Base-by-base conservation (phyloP, 2,113 vertebrate genomes). In the Pao palembangensis region DNA sequence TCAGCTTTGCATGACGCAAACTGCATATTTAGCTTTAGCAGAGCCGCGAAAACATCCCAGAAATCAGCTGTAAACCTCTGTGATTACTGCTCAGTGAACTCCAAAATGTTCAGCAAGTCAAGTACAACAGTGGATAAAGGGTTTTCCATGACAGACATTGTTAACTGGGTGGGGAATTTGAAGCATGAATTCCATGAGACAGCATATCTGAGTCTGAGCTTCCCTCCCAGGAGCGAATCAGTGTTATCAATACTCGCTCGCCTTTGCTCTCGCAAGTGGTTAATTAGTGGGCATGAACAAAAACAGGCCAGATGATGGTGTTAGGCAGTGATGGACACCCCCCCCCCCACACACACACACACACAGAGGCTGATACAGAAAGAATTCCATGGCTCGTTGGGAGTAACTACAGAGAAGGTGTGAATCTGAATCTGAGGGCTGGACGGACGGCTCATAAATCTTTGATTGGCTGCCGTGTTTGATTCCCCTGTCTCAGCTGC, bases 391-490 rank as follows among this genome's bases (percentile, higher is more conserved):
- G 64, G 49, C 61, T 78, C 48, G 41, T 50, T 59, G 46, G 64
- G 75, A 73, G 64, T 52, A 55, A 73, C 76, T 48, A 67, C 64
- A 78, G 71, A 79, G 69, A 76, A 61, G 47, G 64, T 63, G 80
- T 73, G 78, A 69, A 48, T 71, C 71, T 83, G 82, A 80, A 85
- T 78, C 71, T 84, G 71, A 75, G 79, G 74, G 58, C 67, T 77
- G 84, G 72, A 85, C 67, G 63, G 72, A 60, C 78, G 76, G 72
- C 68, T 72, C 80, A 86, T 89, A 81, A 85, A 89, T 87, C 81
- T 90, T 85, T 86, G 76, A 88, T 80, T 82, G 83, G 70, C 77
- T 76, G 81, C 81, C 80, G 73, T 72, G 69, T 84, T 64, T 73
- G 75, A 76, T 75, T 84, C 76, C 70, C 68, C 55, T 71, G 74